These are phyloP conservation scores for Ctenopoma multispine DNA, from an alignment of 2,797 vertebrate genomes.

Conservation along the genomic window DNA sequence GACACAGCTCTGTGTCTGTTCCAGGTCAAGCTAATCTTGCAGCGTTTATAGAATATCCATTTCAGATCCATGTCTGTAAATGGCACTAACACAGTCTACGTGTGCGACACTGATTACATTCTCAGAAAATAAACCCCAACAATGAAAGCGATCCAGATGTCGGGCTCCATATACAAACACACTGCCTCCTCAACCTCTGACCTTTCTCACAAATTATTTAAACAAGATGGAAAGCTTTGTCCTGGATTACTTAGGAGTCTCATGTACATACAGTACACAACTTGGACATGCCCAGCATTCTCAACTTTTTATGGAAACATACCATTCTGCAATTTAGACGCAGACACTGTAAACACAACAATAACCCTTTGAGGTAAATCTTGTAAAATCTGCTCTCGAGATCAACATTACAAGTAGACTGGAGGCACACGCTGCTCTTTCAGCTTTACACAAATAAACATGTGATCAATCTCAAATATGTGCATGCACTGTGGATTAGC, in stretches of 20 bases:
- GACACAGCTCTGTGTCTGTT: background rate
- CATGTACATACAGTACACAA: conserved; percentile 11
- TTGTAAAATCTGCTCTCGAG: conserved; percentile 26
- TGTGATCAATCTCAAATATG: conserved; percentile 53
- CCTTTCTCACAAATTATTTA: conserved; percentile 26
- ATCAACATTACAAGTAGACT: conserved; percentile 34
- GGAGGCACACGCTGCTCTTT: conserved; percentile 32
- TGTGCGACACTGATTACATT: conserved; percentile 17
- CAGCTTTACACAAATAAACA: conserved; percentile 50
- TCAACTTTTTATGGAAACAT: conserved; percentile 39
- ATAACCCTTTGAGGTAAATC: conserved; percentile 17
- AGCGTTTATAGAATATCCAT: conserved; percentile 42
- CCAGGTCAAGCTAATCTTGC: conserved; percentile 8
- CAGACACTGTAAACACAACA: conserved; percentile 42
- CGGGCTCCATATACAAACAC: conserved; percentile 9
- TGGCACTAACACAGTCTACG: conserved; percentile 1
- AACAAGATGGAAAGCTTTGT: conserved; percentile 42
- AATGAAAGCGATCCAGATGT: conserved; percentile 11
- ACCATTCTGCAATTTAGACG: conserved; percentile 9
- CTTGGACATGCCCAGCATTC: conserved; percentile 2
- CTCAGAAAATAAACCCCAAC: conserved; percentile 24
- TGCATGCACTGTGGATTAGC: conserved; percentile 49
- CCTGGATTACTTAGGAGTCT: background rate
- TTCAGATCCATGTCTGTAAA: conserved; percentile 11
- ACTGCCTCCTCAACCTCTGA: background rate